Evolutionary conservation across 2,797 vertebrate species (phyloP), one percentile per base, ranked within the genome.

Genomic region (Etheostoma nigrum): DNA sequence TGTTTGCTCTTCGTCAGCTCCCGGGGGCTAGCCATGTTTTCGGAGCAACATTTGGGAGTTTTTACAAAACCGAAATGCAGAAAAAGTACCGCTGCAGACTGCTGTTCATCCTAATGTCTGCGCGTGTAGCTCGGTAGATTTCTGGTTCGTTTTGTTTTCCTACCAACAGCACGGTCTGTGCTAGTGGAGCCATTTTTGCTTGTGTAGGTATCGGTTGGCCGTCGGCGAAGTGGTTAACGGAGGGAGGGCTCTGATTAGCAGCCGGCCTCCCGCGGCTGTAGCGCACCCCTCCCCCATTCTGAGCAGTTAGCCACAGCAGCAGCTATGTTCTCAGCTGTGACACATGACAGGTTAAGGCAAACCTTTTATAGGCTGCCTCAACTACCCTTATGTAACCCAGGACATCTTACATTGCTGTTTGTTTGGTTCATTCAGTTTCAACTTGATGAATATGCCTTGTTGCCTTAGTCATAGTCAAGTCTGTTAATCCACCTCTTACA

Each of bases 191-290:
- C 78, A 84, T 90, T 91, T 85, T 86, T 85, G 72, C 72, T 76
- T 54, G 23, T 67, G 74, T 42, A 45, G 53, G 44, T 21, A 15
- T 42, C 59, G 78, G 44, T 52, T 49, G 58, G 47, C 69, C 76
- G 80, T 78, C 60, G 65, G 59, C 45, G 86, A 91, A 91, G 78
- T 57, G 90, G 95, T 95, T 94, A 93, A 94, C 68, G 49, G 77
- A 63, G 84, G 91, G 89, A 87, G 90, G 86, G 92, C 76, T 79
- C 74, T 81, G 85, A 58, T 51, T 11, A 57, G 73, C 71, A 51
- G 68, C 1, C 58, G 27, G 44, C 27, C 40, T 23, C n/a, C 54
- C 52, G 63, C 57, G 36, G 36, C 10, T 40, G 36, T 40, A 40
- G 36, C 36, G 36, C 36, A 40, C 36, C 36, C 36, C 36, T 42